Percentiles rank a stretch among this genome's conserved stretches.
Evolutionary conservation across 2,113 vertebrate genomes (phyloP).

Genomic region (Henicopernis longicauda): DNA sequence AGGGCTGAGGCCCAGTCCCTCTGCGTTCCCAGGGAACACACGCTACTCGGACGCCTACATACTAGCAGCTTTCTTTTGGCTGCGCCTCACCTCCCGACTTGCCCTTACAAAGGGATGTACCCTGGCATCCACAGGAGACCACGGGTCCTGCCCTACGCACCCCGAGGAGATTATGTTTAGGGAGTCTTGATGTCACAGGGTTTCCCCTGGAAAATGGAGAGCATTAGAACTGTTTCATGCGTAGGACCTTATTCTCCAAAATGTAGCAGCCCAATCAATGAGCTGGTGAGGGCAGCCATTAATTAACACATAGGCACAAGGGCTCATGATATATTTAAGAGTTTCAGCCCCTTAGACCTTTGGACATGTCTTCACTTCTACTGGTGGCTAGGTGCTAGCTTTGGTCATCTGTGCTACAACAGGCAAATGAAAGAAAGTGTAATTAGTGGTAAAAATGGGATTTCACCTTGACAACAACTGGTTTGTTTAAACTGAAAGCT

Average conservation of each 20-base stretch:
- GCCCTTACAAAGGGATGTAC: not conserved
- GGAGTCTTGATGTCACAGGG: not conserved
- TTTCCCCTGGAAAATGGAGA: not conserved
- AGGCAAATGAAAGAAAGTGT: not conserved
- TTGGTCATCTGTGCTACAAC: not conserved
- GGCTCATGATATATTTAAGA: not conserved
- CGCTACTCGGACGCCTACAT: rapidly evolving
- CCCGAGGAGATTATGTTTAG: not conserved
- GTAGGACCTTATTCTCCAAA: not conserved
- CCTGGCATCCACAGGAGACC: not conserved
- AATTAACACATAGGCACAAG: not conserved
- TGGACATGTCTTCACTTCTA: not conserved
- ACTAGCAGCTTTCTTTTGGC: not conserved
- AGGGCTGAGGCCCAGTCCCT: not conserved
- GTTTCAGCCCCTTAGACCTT: not conserved
- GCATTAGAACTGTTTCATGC: not conserved
- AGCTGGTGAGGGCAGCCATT: not conserved
- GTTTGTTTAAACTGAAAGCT: not conserved
- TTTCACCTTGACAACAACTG: not conserved
- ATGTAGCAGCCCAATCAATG: not conserved
- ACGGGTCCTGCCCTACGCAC: not conserved
- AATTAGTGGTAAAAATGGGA: not conserved
- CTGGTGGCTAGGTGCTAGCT: not conserved
- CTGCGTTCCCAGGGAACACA: not conserved
- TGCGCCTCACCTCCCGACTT: not conserved